Evolutionary conservation across 2,113 vertebrate genomes (phyloP).

Genomic region (Callospermophilus lateralis): DNA sequence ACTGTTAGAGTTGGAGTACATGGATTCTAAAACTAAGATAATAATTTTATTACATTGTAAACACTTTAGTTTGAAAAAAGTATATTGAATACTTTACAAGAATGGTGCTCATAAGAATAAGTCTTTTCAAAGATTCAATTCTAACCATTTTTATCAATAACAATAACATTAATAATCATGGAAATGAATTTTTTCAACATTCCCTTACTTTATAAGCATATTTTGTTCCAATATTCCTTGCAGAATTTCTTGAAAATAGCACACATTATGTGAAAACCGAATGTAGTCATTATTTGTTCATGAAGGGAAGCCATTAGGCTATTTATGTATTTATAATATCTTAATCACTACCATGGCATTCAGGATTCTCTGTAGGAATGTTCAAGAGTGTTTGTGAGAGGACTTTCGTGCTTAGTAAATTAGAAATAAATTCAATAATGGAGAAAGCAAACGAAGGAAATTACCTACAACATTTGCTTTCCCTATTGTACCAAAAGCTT

Average conservation of each 20-base stretch:
- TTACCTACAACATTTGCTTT: slow-evolving; percentile 20
- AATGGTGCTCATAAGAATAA: not conserved
- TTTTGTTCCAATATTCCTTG: slow-evolving; percentile 22
- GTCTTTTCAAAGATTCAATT: not conserved
- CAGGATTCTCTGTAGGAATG: not conserved
- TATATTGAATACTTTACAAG: not conserved
- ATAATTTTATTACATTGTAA: not conserved
- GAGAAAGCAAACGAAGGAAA: slow-evolving; percentile 38
- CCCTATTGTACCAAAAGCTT: not conserved
- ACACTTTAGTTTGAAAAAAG: not conserved
- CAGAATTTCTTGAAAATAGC: slow-evolving; percentile 9
- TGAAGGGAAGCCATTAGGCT: not conserved
- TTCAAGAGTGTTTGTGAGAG: not conserved
- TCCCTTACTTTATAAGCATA: not conserved
- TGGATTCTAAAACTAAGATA: not conserved
- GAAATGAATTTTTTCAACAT: slow-evolving; percentile 25
- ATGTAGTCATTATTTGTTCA: slow-evolving; percentile 38
- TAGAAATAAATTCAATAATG: slow-evolving; percentile 45
- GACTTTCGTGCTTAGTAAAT: slow-evolving; percentile 4
- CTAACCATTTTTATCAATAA: not conserved
- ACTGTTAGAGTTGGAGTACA: not conserved
- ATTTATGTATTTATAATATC: slow-evolving; percentile 22
- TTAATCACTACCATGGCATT: not conserved
- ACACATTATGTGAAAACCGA: slow-evolving; percentile 40
- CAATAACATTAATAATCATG: not conserved